A percentile compares a stretch with the other conserved stretches of the same genome.
Evolutionary conservation across 2,113 vertebrate genomes (phyloP).

Genomic region (Equus quagga): DNA sequence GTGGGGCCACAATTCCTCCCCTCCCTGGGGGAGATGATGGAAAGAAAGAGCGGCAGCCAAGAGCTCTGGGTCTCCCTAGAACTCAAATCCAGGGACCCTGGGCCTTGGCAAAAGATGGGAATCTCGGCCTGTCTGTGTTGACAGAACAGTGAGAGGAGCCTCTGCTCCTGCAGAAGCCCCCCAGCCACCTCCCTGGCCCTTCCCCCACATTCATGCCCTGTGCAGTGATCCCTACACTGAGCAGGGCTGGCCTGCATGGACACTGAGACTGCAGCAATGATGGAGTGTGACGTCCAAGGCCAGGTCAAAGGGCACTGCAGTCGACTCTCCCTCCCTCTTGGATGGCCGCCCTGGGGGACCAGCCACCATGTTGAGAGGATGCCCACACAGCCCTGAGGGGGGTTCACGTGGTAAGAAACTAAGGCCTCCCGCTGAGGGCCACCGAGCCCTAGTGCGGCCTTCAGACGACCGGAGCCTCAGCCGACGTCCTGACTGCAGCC

Average conservation of each 20-base stretch:
- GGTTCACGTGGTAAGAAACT: not conserved
- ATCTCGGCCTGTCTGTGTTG: not conserved
- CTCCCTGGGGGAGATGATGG: not conserved
- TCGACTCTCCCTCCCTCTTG: too few species aligned
- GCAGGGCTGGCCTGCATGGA: not conserved
- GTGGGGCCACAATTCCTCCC: too few species aligned
- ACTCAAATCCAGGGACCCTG: not conserved
- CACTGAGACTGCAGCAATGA: not conserved
- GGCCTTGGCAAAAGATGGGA: not conserved
- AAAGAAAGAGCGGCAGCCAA: not conserved
- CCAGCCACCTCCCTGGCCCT: not conserved
- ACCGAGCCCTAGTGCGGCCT: not conserved
- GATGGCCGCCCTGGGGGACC: not conserved
- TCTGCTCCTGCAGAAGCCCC: not conserved
- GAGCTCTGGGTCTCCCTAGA: not conserved
- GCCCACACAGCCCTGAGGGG: not conserved
- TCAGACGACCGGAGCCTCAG: not conserved
- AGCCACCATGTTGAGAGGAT: not conserved
- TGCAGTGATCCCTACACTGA: not conserved
- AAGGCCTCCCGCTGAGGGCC: too few species aligned
- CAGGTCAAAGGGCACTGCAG: too few species aligned
- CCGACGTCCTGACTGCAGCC: not conserved
- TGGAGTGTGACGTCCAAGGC: not conserved
- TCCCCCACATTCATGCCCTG: accelerated
- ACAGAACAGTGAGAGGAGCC: not conserved